Conservation (phyloP, 1,140 invertebrate species). For the Drosophila oshimai region DNA sequence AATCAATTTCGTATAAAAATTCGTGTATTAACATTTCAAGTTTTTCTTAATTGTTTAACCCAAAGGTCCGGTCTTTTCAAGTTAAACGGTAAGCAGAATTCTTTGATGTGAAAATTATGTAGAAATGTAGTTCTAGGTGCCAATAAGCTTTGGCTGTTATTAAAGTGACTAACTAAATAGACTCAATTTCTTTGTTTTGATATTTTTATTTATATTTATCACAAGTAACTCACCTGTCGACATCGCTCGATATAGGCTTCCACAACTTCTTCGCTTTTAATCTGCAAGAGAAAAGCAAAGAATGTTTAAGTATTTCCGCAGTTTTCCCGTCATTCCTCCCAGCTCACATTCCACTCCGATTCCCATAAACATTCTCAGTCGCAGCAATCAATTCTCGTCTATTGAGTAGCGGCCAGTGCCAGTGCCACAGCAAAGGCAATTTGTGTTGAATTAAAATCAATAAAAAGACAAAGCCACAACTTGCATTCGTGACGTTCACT, state of each 20-base stretch:
- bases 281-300: slow-evolving; percentile 68
- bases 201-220: neutral
- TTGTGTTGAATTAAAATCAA: slow-evolving; percentile 76
- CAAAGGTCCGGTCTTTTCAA: no score
- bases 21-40: no score
- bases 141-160: no score
- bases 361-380: slow-evolving; percentile 7
- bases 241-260: slow-evolving; percentile 86
- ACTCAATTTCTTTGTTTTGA: neutral
- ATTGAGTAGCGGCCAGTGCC: slow-evolving; percentile 13
- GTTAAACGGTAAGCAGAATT: no score
- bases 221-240: slow-evolving; percentile 46
- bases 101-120: no score
- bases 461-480: slow-evolving; percentile 43
- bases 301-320: slow-evolving; percentile 38
- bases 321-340: neutral
- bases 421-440: slow-evolving; percentile 43
- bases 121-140: no score
- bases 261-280: slow-evolving; percentile 86
- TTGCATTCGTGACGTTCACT: slow-evolving; percentile 29
- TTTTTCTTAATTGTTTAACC: no score
- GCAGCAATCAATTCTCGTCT: slow-evolving; percentile 25
- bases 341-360: slow-evolving; percentile 22
- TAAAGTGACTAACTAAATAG: neutral
- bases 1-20: no score